Evolutionary conservation across 2,888 invertebrate genomes (phyloP).

Genomic region (Thymelicus acteon): DNA sequence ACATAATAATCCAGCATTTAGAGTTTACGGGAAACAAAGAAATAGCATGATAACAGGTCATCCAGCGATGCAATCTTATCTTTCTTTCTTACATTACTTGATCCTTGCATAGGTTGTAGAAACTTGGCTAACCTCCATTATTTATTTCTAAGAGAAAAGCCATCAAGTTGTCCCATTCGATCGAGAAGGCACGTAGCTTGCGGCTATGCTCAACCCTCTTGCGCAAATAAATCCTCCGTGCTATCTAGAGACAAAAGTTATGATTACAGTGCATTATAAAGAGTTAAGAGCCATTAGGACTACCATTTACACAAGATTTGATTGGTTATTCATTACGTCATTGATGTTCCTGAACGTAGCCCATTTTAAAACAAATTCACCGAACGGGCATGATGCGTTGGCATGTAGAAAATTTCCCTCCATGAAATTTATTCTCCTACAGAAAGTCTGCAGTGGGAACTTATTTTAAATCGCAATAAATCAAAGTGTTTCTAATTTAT

Average conservation of each 20-base stretch:
- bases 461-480: too few relatives aligned
- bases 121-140: slow-evolving; percentile 5
- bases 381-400: too few relatives aligned
- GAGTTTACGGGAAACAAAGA: too few relatives aligned
- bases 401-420: too few relatives aligned
- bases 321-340: neutral
- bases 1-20: too few relatives aligned
- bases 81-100: neutral
- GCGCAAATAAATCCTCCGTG: slow-evolving; percentile 2
- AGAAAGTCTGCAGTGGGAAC: too few relatives aligned
- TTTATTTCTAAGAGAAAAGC: slow-evolving; percentile 8
- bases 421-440: too few relatives aligned
- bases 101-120: neutral
- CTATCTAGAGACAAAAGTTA: slow-evolving; percentile 7
- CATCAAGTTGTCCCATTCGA: slow-evolving; percentile 13
- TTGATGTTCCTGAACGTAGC: neutral
- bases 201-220: slow-evolving; percentile 1
- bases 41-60: neutral
- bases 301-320: neutral
- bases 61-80: neutral
- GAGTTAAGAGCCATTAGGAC: slow-evolving; percentile 1
- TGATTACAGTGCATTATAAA: slow-evolving; percentile 6
- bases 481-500: too few relatives aligned
- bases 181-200: slow-evolving; percentile 8
- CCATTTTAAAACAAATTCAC: too few relatives aligned